Evolutionary conservation across 2,888 invertebrate species (phyloP), one percentile per base, ranked within the genome.

Genomic region (Malthinus flaveolus): DNA sequence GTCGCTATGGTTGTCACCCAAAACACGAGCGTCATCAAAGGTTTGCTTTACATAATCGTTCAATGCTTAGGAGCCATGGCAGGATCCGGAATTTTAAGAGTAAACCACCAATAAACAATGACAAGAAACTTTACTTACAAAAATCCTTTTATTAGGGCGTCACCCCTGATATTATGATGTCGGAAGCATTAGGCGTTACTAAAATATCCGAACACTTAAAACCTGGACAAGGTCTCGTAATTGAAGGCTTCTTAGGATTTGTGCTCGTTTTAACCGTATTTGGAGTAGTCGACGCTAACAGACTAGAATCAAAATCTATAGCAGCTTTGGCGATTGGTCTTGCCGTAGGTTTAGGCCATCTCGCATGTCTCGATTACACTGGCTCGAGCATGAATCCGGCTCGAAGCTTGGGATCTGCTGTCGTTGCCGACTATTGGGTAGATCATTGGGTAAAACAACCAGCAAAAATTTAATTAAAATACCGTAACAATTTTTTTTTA

Each of bases 331-430:
- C 93, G 55, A 95, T 96, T 71, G 96, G 96, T 0, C 83, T 96
- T 66, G 85, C 95, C 0, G 91, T 96, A 44, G 86, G 90, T 0
- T 81, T 93, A 60, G 91, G 93, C 5, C 95, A 96, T 77, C 81
- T 95, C 67, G 87, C 90, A 53, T 90, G 90, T 9, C 90, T 95
- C 72, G 87, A 89, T 79, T 87, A 85, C 73, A 95, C 95, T 7
- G 93, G 95, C 42, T 86, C 94, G 35, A 90, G 94, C 69, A 95
- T 95, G 95, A 95, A 95, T 80, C 94, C 95, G 0, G 95, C 95
- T 0, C 84, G 95, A 61, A 89, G 91, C 59, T 86, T 95, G 72
- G 95, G 95, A 57, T 91, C 93, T 0, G 92, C 95, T 1, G 85
- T 93, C 15, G 86, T 94, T 56, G 85, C 86, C 64, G 85, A 85